These are phyloP conservation scores for Halisarca cf. caerulea DNA, from an alignment of 37 sponge, comb jelly and placozoan species.

Conservation along the genomic window DNA sequence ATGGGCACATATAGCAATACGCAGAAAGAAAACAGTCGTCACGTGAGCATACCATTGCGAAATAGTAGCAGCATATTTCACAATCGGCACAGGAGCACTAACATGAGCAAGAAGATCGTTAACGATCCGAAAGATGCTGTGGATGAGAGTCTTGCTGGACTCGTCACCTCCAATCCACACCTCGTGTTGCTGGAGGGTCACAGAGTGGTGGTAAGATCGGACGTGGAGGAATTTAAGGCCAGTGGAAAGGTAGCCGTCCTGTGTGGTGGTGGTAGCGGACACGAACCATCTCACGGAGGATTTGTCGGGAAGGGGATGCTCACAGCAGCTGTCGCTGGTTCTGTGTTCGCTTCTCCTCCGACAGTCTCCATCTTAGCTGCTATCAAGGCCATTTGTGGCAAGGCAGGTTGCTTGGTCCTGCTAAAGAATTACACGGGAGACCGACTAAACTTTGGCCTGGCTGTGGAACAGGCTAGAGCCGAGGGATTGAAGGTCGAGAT, in stretches of 20 bases:
- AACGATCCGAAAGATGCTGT: constrained; percentile 66
- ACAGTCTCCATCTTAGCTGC: constrained; percentile 76
- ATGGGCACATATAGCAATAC: too few relatives aligned
- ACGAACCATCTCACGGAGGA: constrained; percentile 95
- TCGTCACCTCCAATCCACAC: constrained; percentile 68
- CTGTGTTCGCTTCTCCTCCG: constrained; percentile 95
- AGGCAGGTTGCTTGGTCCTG: constrained; percentile 85
- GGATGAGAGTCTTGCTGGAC: constrained; percentile 81
- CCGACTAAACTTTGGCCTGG: constrained; percentile 94
- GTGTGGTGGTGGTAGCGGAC: constrained; percentile 97
- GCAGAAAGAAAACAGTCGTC: too few relatives aligned
- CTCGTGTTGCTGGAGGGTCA: constrained; percentile 70
- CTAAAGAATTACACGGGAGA: constrained; percentile 99
- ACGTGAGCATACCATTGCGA: too few relatives aligned
- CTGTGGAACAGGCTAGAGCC: constrained; percentile 80
- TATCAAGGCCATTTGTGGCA: constrained; percentile 68
- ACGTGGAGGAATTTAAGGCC: constrained; percentile 41
- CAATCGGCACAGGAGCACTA: too few relatives aligned
- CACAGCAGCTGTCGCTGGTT: constrained; percentile 90
- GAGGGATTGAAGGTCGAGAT: constrained; percentile 85
- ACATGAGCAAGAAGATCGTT: constrained; percentile 83
- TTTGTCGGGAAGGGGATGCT: constrained; percentile 93
- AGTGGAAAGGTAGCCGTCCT: constrained; percentile 76
- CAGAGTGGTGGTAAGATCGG: constrained; percentile 75
- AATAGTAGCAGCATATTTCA: too few relatives aligned